These are phyloP conservation scores for Strix occidentalis DNA, from an alignment of 2,797 vertebrate genomes.

Conservation along the genomic window DNA sequence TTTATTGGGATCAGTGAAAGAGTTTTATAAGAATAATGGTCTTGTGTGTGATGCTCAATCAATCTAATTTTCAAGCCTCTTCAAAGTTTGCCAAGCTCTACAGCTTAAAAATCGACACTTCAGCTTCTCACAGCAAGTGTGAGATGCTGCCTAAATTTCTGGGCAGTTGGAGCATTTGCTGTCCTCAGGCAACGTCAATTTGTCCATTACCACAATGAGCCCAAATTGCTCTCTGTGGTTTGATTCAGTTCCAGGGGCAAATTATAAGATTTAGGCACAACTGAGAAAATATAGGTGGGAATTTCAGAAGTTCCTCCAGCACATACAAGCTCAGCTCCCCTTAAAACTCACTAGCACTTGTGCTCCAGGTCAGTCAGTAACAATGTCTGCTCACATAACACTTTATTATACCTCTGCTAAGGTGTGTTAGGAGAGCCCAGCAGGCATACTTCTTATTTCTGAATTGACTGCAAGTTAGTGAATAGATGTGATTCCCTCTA, in stretches of 20 bases:
- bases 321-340: background rate
- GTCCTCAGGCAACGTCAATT: conserved; percentile 57
- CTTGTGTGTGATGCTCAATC: conserved; percentile 27
- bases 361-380: conserved; percentile 22
- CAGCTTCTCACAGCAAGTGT: conserved; percentile 28
- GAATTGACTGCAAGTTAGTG: conserved; percentile 15
- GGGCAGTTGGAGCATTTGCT: conserved; percentile 29
- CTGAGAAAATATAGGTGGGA: conserved; percentile 39
- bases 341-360: background rate
- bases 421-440: background rate
- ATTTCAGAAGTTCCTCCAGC: conserved; percentile 29
- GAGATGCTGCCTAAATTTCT: conserved; percentile 37
- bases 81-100: conserved; percentile 30
- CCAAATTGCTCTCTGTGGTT: background rate
- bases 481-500: conserved; percentile 23
- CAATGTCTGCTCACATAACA: background rate
- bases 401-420: conserved; percentile 35
- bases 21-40: background rate
- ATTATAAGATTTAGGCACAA: conserved; percentile 42
- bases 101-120: conserved; percentile 30
- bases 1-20: background rate
- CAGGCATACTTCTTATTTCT: conserved; percentile 34
- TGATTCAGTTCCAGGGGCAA: conserved; percentile 56
- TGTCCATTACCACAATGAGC: conserved; percentile 32
- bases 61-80: conserved; percentile 32